Evolutionary conservation across 1,140 invertebrate genomes (phyloP).

Genomic region (Anadara kagoshimensis): DNA sequence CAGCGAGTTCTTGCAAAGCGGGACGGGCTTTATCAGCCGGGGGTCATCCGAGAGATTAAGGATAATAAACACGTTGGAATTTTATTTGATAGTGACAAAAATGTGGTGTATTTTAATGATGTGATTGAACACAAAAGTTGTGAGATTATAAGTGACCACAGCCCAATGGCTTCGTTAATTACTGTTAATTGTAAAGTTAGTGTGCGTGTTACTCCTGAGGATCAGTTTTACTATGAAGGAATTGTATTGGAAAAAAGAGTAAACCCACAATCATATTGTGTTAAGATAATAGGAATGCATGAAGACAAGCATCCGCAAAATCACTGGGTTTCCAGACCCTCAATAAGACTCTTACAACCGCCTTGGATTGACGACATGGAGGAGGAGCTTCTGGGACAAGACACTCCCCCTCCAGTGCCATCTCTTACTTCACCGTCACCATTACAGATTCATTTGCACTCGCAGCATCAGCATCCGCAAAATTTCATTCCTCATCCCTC

Average conservation of each 20-base stretch:
- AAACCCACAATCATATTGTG: constrained; percentile 85
- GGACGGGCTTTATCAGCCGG: constrained; percentile 88
- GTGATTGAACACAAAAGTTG: constrained; percentile 84
- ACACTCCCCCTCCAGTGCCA: constrained; percentile 37
- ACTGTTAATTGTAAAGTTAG: constrained; percentile 79
- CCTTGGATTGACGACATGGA: constrained; percentile 97
- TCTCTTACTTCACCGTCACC: constrained; percentile 35
- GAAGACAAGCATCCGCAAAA: constrained; percentile 45
- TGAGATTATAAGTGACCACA: constrained; percentile 94
- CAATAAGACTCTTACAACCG: constrained; percentile 90
- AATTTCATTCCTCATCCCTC: constrained; percentile 17
- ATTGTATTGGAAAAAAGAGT: constrained; percentile 82
- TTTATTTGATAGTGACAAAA: constrained; percentile 82
- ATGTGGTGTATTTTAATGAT: constrained; percentile 77
- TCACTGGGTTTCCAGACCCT: constrained; percentile 84
- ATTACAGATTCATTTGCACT: constrained; percentile 38
- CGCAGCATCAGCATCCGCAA: constrained; percentile 73
- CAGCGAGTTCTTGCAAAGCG: constrained; percentile 91
- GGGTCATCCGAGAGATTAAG: constrained; percentile 81
- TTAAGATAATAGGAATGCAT: constrained; percentile 78
- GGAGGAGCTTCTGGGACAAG: constrained; percentile 72
- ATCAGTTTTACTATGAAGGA: constrained; percentile 88
- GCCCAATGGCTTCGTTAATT: constrained; percentile 87
- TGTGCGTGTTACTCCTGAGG: constrained; percentile 77
- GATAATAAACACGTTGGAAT: constrained; percentile 82